These are phyloP conservation scores for Moxostoma hubbsi DNA, from an alignment of 2,797 vertebrate species.

Conservation along the genomic window DNA sequence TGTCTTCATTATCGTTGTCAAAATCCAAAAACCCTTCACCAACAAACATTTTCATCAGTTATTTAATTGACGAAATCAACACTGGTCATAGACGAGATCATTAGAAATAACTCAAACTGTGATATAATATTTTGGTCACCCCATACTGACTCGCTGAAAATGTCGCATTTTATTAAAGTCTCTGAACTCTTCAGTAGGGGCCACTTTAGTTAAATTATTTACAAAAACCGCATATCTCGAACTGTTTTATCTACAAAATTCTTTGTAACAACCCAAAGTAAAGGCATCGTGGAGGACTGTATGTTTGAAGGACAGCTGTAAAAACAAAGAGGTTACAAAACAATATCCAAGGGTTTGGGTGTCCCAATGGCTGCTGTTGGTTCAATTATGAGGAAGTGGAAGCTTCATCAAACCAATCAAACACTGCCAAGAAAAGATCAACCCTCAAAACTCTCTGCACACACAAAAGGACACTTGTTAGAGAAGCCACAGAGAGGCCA, in stretches of 20 bases:
- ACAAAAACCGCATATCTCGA: neutral
- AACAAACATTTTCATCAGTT: no score
- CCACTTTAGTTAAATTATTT: neutral
- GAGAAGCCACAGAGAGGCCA: conserved; percentile 2
- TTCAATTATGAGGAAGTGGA: neutral
- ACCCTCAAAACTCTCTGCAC: neutral
- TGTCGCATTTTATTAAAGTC: neutral
- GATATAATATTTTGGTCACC: no score
- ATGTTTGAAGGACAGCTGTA: neutral
- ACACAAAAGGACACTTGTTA: conserved; percentile 17
- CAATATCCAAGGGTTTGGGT: neutral
- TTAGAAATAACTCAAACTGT: no score
- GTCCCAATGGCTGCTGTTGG: conserved; percentile 1
- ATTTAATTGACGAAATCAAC: no score
- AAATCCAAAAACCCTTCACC: no score
- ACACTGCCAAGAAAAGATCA: conserved; percentile 17
- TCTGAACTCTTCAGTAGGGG: neutral
- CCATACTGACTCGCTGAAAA: neutral
- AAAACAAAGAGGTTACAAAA: neutral
- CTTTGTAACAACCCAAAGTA: neutral
- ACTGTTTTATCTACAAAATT: no score
- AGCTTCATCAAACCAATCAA: conserved; percentile 11
- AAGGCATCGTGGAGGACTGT: neutral
- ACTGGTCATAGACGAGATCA: no score
- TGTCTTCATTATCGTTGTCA: no score